Conservation (phyloP, 2,113 vertebrate species). For the Paradisaea rubra region DNA sequence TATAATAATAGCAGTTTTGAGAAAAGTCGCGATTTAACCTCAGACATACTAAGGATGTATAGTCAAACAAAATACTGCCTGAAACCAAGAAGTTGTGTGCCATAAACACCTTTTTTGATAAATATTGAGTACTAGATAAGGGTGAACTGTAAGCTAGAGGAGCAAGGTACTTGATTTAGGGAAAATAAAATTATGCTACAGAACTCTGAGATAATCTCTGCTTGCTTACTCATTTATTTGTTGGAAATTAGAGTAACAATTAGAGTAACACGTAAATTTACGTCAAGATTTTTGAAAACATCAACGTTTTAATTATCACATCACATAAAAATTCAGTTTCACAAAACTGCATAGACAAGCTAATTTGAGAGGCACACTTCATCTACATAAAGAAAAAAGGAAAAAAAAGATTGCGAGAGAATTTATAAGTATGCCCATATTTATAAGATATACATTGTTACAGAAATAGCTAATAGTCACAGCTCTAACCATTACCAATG, state of each 20-base stretch:
- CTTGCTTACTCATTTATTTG: background rate
- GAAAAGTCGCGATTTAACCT: background rate
- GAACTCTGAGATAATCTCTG: background rate
- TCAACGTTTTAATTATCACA: background rate
- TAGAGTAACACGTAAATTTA: background rate
- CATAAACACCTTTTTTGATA: background rate
- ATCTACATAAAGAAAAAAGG: accelerated
- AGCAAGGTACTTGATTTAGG: background rate
- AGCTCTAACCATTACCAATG: background rate
- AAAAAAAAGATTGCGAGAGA: background rate
- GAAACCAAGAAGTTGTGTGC: background rate
- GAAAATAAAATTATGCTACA: background rate
- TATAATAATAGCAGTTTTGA: background rate
- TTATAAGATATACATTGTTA: background rate
- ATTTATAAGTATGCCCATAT: background rate
- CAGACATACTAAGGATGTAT: background rate
- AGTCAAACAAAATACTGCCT: background rate
- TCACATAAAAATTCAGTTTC: background rate
- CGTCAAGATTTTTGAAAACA: background rate
- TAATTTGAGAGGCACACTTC: background rate
- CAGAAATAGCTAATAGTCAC: background rate
- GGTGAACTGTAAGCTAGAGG: background rate
- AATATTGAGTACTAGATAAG: background rate
- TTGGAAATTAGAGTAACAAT: background rate
- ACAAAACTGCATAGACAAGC: background rate